These are phyloP conservation scores for Tangara arthus DNA, from an alignment of 2,797 vertebrate species.

Conservation along the genomic window DNA sequence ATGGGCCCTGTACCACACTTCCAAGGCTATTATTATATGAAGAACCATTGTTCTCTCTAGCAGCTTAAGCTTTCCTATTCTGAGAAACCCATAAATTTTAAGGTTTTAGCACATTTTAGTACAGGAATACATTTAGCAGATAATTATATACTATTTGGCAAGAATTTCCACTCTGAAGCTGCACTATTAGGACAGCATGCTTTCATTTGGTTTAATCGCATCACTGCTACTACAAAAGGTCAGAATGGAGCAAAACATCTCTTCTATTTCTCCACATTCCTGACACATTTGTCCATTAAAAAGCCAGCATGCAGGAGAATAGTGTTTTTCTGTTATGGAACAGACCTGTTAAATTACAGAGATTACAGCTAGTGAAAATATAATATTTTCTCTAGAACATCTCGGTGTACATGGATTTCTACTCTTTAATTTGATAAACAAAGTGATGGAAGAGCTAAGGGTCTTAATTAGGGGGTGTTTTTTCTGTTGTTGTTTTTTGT, in stretches of 20 bases:
- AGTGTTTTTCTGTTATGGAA: not conserved
- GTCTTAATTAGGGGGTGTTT: not conserved
- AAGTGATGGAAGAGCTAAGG: not conserved
- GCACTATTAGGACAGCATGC: not conserved
- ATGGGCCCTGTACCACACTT: not conserved
- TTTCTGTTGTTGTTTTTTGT: too few relatives aligned
- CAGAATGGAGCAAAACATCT: constrained; percentile 3
- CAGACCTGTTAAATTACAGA: not conserved
- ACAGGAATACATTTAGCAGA: not conserved
- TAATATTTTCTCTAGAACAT: not conserved
- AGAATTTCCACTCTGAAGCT: not conserved
- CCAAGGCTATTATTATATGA: not conserved
- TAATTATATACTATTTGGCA: not conserved
- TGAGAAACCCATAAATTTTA: not conserved
- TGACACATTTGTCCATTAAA: not conserved
- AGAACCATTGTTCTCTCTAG: not conserved
- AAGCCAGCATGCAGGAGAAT: not conserved
- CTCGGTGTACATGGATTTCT: not conserved
- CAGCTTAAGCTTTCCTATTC: not conserved
- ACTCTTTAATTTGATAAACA: not conserved
- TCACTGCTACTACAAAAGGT: not conserved
- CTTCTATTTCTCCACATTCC: not conserved
- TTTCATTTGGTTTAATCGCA: not conserved
- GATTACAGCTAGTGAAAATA: not conserved
- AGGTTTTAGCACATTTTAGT: not conserved